Percentiles rank a stretch among this genome's conserved stretches.
Conservation (phyloP, 1,140 invertebrate species). For the Hylaeus anthracinus region DNA sequence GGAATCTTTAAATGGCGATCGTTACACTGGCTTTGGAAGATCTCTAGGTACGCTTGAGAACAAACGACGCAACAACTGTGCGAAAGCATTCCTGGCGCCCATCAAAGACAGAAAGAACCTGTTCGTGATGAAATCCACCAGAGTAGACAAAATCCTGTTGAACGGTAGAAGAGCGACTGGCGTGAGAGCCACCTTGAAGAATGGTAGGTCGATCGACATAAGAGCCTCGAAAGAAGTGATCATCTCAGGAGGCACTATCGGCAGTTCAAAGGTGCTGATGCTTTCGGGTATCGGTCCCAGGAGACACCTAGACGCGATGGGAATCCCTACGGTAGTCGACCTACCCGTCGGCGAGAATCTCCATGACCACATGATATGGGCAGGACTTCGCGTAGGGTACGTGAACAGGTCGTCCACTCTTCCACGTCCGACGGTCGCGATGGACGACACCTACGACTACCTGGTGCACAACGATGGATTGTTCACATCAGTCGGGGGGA, state of each 20-base stretch:
- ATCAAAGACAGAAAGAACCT: constrained; percentile 85
- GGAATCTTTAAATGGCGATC: constrained; percentile 73
- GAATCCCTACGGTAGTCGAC: constrained; percentile 81
- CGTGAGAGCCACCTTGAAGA: constrained; percentile 78
- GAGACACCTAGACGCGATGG: constrained; percentile 83
- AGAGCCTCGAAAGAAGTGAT: constrained; percentile 84
- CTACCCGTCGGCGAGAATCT: constrained; percentile 85
- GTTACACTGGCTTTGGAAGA: constrained; percentile 81
- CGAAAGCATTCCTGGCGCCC: constrained; percentile 84
- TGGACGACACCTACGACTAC: constrained; percentile 70
- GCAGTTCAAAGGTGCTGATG: constrained; percentile 86
- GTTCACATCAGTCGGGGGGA: constrained; percentile 50
- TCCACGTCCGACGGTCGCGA: constrained; percentile 71
- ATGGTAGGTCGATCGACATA: constrained; percentile 72
- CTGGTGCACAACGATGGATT: constrained; percentile 61
- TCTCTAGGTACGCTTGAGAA: constrained; percentile 77
- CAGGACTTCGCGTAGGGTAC: constrained; percentile 64
- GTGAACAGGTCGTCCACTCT: constrained; percentile 77
- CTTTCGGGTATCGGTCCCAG: constrained; percentile 88
- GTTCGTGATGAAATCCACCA: constrained; percentile 84
- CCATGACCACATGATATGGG: constrained; percentile 84
- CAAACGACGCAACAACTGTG: constrained; percentile 84
- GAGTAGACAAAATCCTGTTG: constrained; percentile 83
- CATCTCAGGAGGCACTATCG: constrained; percentile 83
- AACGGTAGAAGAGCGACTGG: constrained; percentile 74